Evolutionary conservation across 2,113 vertebrate genomes (phyloP), one percentile per base, ranked within the genome.

Genomic region (Neogobius melanostomus): DNA sequence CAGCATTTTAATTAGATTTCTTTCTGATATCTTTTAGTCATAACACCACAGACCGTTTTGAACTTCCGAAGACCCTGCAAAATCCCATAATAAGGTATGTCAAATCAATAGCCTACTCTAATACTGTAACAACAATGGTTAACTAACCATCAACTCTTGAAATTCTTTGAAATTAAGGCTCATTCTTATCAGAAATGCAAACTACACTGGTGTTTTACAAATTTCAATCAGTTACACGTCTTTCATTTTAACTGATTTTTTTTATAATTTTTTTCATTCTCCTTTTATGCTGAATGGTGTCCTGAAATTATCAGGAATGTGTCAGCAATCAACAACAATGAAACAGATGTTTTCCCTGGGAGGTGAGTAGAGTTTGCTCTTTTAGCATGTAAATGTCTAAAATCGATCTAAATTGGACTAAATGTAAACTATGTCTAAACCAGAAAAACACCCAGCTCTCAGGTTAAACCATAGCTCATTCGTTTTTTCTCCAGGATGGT

Each of bases 81-180:
- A 74, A 71, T 50, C 14, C 16, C 50, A 36, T 36, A 36, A 71
- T 52, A 46, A 48, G 72, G 77, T 79, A 57, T 71, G 64, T 65
- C 28, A 4, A 36, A 21, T 21, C 21, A 21, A 21, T 21, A 21
- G 21, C 21, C 21, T 21, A 36, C 45, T 56, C 42, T 46, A 66
- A 16, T 8, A 9, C 28, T 3, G 28, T 36, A 36, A 36, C 28
- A 36, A 21, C 21, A 21, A 21, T 21, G 21, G 21, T 21, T 2
- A 21, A 2, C 2, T 21, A 21, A 21, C 21, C 21, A 21, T 21
- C 21, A 21, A 21, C 21, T 21, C 21, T 21, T 1, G 21, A 21
- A 21, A 21, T 21, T 21, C 1, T 21, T 21, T 21, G 21, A 21
- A 21, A 21, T 21, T 21, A 21, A 21, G 21, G 21, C 21, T n/a